phyloP scores from a whole-genome alignment of 2,797 vertebrate species.

The Mormyrops boulengeri region DNA sequence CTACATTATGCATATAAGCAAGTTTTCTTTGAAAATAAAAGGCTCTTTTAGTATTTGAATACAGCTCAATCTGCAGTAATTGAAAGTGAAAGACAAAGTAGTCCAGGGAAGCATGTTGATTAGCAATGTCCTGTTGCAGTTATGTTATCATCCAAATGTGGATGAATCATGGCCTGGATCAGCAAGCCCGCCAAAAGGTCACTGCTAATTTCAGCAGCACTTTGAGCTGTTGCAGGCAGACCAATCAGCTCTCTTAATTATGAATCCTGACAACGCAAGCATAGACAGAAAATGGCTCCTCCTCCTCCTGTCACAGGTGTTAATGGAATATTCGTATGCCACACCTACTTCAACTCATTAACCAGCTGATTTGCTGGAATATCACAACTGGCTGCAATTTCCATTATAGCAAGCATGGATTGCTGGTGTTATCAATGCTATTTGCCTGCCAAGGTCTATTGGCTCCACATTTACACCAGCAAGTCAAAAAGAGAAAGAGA shows the following conservation, averaged over 20 bases:
- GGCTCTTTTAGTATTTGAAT: neutral
- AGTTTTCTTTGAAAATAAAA: neutral
- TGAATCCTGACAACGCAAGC: neutral
- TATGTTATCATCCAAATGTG: neutral
- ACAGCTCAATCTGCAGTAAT: neutral
- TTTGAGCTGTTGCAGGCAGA: neutral
- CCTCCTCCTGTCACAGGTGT: neutral
- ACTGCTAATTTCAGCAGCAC: conserved; percentile 1
- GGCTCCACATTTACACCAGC: neutral
- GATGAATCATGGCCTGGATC: neutral
- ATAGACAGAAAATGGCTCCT: neutral
- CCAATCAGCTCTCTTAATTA: neutral
- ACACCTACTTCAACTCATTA: neutral
- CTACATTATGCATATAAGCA: neutral
- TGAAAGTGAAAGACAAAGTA: neutral
- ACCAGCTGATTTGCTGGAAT: neutral
- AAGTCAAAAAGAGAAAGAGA: neutral
- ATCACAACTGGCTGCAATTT: neutral
- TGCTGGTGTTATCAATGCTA: neutral
- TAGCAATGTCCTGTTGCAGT: neutral
- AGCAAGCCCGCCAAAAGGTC: conserved; percentile 5
- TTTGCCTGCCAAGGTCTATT: neutral
- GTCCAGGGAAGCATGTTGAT: neutral
- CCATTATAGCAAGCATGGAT: neutral
- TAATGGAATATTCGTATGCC: neutral